phyloP scores from a whole-genome alignment of 2,113 vertebrate genomes.

The Xerus inauris region DNA sequence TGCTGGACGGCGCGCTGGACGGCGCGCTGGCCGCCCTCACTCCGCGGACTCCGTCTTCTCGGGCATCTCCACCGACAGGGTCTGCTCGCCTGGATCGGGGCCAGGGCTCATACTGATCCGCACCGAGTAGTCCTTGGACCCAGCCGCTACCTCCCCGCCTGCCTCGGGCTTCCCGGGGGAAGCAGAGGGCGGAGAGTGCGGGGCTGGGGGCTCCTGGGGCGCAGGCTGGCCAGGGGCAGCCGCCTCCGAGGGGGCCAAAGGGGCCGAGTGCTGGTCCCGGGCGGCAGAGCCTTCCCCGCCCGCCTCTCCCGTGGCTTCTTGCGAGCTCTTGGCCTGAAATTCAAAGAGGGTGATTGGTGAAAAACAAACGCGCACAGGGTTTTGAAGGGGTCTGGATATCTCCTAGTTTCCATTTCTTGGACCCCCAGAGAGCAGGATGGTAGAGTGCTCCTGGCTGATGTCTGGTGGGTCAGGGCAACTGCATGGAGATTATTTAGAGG shows the following conservation, averaged over 20 bases:
- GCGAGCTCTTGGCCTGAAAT: constrained; percentile 68
- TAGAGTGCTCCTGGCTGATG: no score
- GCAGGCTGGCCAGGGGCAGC: not conserved
- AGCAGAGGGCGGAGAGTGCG: constrained; percentile 77
- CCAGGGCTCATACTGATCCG: constrained; percentile 85
- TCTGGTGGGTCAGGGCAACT: accelerated
- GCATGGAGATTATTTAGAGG: not conserved
- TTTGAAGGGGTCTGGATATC: not conserved
- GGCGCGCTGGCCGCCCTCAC: not conserved
- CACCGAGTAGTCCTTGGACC: constrained; percentile 84
- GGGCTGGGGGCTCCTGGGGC: constrained; percentile 76
- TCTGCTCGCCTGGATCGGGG: constrained; percentile 83
- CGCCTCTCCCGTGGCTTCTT: not conserved
- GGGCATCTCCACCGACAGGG: constrained; percentile 86
- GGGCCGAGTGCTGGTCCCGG: accelerated
- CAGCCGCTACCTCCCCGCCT: not conserved
- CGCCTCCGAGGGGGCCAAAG: not conserved
- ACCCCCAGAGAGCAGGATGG: no score
- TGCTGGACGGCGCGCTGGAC: accelerated
- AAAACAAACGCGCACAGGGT: not conserved
- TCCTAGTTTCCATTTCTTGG: not conserved
- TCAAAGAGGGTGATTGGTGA: not conserved
- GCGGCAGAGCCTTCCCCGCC: not conserved
- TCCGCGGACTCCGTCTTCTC: constrained; percentile 52
- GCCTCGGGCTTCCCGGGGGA: not conserved